A percentile compares a stretch with the other conserved stretches of the same genome.
Evolutionary conservation across 2,797 vertebrate genomes (phyloP).

Genomic region (Xyrichtys novacula): DNA sequence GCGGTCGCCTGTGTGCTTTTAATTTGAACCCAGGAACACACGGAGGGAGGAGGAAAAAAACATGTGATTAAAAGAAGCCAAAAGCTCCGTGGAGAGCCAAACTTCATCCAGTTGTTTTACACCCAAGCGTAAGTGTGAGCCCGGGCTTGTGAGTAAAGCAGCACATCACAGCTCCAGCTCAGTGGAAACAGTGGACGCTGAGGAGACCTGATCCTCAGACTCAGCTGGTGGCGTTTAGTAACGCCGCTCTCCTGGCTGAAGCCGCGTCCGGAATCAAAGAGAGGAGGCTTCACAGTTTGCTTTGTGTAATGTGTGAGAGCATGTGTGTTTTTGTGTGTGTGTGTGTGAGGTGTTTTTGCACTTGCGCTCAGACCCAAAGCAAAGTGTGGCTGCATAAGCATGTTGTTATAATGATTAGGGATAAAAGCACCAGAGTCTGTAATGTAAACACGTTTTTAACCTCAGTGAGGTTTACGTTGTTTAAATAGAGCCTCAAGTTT

Average conservation of each 20-base stretch:
- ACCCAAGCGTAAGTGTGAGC: constrained; percentile 14
- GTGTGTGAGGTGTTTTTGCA: constrained; percentile 39
- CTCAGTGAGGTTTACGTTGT: constrained; percentile 4
- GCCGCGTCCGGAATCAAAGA: constrained; percentile 54
- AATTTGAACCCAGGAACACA: constrained; percentile 57
- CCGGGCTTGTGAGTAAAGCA: constrained; percentile 36
- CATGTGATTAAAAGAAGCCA: constrained; percentile 53
- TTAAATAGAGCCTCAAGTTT: constrained; percentile 30
- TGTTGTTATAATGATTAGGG: constrained; percentile 56
- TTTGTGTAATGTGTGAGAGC: constrained; percentile 13
- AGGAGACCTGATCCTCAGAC: constrained; percentile 42
- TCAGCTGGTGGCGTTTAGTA: constrained; percentile 72
- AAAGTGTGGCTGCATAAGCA: constrained; percentile 51
- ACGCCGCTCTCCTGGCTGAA: constrained; percentile 46
- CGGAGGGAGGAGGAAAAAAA: constrained; percentile 36
- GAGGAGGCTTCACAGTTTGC: constrained; percentile 45
- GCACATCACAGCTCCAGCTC: constrained; percentile 55
- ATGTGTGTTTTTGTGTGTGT: constrained; percentile 15
- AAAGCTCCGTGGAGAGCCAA: constrained; percentile 57
- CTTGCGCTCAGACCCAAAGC: constrained; percentile 41
- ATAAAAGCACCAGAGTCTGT: constrained; percentile 29
- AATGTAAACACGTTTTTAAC: constrained; percentile 52
- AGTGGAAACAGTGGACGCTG: constrained; percentile 44
- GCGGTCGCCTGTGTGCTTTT: constrained; percentile 44
- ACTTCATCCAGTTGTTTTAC: constrained; percentile 62